A percentile compares a stretch with the other conserved stretches of the same genome.
Evolutionary conservation across 2,888 invertebrate species (phyloP).

Genomic region (Apodemia duryi): DNA sequence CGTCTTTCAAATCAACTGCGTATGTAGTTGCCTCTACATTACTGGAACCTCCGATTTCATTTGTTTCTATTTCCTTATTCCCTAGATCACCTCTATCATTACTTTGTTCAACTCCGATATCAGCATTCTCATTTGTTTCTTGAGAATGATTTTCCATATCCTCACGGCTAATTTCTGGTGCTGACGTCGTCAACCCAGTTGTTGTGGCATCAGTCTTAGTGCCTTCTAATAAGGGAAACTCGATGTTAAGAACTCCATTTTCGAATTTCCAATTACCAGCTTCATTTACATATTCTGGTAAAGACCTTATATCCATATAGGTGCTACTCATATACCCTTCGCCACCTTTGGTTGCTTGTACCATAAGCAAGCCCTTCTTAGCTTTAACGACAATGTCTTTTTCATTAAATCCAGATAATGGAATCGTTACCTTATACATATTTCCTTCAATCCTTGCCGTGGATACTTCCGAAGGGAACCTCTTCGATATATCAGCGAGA

Average conservation of each 20-base stretch:
- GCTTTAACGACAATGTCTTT: conserved; percentile 63
- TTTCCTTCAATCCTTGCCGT: conserved; percentile 43
- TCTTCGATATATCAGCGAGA: conserved; percentile 42
- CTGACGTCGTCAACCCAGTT: conserved; percentile 28
- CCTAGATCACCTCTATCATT: not conserved
- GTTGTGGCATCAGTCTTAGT: conserved; percentile 16
- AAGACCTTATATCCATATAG: conserved; percentile 48
- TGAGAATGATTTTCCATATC: conserved; percentile 41
- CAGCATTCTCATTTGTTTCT: conserved; percentile 37
- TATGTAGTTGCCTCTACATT: conserved; percentile 59
- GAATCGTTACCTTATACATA: conserved; percentile 50
- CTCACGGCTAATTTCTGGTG: conserved; percentile 44
- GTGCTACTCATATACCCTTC: conserved; percentile 34
- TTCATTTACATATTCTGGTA: conserved; percentile 47
- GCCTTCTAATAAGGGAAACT: conserved; percentile 43
- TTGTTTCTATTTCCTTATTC: conserved; percentile 26
- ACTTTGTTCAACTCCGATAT: conserved; percentile 42
- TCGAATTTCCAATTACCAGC: conserved; percentile 56
- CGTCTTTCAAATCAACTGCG: conserved; percentile 55
- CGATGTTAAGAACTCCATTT: conserved; percentile 44
- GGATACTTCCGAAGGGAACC: conserved; percentile 42
- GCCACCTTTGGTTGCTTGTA: conserved; percentile 48
- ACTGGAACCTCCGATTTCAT: conserved; percentile 39
- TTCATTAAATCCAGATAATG: conserved; percentile 49
- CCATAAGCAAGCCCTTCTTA: conserved; percentile 52